Conservation (phyloP, 2,113 vertebrate genomes). For the Peromyscus polionotus region DNA sequence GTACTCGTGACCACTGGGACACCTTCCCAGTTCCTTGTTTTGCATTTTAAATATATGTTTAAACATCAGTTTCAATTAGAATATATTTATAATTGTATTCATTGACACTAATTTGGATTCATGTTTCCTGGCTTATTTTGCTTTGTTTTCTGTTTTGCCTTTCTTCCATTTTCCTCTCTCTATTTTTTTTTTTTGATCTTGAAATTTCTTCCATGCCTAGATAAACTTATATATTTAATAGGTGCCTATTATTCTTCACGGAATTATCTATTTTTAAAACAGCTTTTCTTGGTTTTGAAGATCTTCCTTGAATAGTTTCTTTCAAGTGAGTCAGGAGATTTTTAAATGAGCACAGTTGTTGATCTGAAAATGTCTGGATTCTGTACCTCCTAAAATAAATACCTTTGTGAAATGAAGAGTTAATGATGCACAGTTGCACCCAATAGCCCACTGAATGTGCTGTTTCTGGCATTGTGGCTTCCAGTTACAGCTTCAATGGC, state of each 20-base stretch:
- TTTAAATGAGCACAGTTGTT: slow-evolving; percentile 3
- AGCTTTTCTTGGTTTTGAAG: background rate
- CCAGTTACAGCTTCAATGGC: background rate
- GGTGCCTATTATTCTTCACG: background rate
- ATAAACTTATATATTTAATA: background rate
- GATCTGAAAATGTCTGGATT: slow-evolving; percentile 8
- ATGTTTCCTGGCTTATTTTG: background rate
- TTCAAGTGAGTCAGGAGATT: background rate
- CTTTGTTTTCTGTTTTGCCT: background rate
- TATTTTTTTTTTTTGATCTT: slow-evolving; percentile 2
- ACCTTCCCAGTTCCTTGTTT: no score
- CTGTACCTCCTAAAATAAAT: background rate
- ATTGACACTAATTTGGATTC: slow-evolving; percentile 25
- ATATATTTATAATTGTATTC: background rate
- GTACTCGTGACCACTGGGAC: background rate
- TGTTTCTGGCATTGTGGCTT: background rate
- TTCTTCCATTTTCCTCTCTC: background rate
- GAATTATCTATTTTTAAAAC: background rate
- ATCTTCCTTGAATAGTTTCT: background rate
- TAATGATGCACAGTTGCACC: background rate
- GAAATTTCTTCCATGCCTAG: background rate
- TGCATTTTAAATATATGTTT: background rate
- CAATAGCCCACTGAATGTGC: background rate
- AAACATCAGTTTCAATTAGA: background rate
- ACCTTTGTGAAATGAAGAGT: background rate